Evolutionary conservation across 2,888 invertebrate species (phyloP).

Genomic region (Cotesia congregata): DNA sequence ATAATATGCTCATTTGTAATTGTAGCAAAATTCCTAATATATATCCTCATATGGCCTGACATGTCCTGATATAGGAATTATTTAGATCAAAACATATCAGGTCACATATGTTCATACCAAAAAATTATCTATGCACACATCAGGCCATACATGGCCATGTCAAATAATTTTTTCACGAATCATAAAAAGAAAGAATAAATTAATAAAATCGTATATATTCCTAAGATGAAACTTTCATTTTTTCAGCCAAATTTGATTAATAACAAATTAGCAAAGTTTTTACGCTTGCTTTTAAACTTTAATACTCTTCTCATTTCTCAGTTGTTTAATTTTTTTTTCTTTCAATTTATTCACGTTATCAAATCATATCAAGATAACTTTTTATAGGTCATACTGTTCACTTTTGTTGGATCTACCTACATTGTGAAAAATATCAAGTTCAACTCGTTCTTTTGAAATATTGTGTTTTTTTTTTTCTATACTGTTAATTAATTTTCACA

Average conservation of each 20-base stretch:
- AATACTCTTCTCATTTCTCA: slow-evolving; percentile 6
- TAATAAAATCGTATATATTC: slow-evolving; percentile 6
- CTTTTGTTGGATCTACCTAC: not conserved
- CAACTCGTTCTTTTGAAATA: not conserved
- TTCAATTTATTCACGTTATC: not conserved
- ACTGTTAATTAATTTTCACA: not conserved
- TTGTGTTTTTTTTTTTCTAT: not conserved
- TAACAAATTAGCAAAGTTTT: slow-evolving; percentile 24
- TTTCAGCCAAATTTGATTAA: slow-evolving; percentile 18
- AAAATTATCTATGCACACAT: no score
- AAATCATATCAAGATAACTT: slow-evolving; percentile 31
- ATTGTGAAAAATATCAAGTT: not conserved
- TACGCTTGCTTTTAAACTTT: slow-evolving; percentile 7
- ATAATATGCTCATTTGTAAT: no score
- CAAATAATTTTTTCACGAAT: no score
- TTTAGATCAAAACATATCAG: no score
- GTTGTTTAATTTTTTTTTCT: slow-evolving; percentile 4
- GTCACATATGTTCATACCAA: no score
- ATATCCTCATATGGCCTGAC: no score
- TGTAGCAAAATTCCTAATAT: no score
- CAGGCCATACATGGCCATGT: no score
- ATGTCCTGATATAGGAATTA: no score
- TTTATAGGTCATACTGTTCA: slow-evolving; percentile 7
- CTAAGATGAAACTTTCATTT: slow-evolving; percentile 17
- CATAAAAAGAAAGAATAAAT: not conserved